Evolutionary conservation across 1,140 invertebrate genomes (phyloP).

Genomic region (Piezodorus guildinii): DNA sequence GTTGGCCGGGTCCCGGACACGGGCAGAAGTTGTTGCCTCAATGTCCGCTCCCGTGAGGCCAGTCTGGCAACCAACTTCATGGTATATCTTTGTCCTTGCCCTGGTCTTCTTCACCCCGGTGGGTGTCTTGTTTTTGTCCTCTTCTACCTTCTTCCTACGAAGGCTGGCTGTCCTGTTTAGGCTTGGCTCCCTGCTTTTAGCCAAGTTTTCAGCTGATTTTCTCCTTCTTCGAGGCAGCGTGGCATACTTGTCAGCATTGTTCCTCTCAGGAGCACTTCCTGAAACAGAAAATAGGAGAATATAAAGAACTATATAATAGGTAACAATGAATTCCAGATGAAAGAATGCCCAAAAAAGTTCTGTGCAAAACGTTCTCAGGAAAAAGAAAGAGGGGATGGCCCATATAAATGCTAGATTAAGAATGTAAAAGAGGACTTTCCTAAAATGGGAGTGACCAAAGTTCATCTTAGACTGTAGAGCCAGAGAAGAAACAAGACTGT

Average conservation of each 20-base stretch:
- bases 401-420: too few species aligned
- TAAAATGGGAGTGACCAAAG: too few species aligned
- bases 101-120: constrained; percentile 32
- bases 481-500: too few species aligned
- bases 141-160: constrained; percentile 29
- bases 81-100: constrained; percentile 57
- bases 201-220: constrained; percentile 27
- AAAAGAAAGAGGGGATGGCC: too few species aligned
- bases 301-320: background rate
- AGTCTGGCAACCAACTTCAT: constrained; percentile 62
- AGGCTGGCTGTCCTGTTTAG: constrained; percentile 31
- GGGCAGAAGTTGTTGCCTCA: constrained; percentile 51
- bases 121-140: constrained; percentile 8
- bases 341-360: too few species aligned
- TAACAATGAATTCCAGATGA: too few species aligned
- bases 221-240: constrained; percentile 56
- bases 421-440: too few species aligned
- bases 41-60: constrained; percentile 56
- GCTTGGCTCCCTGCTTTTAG: constrained; percentile 30
- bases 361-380: too few species aligned
- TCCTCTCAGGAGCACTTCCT: constrained; percentile 31
- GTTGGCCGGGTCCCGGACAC: constrained; percentile 28
- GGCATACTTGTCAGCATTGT: constrained; percentile 54
- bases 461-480: too few species aligned
- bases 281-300: background rate